Evolutionary conservation across 2,888 invertebrate species (phyloP).

Genomic region (Lucinisca nassula): DNA sequence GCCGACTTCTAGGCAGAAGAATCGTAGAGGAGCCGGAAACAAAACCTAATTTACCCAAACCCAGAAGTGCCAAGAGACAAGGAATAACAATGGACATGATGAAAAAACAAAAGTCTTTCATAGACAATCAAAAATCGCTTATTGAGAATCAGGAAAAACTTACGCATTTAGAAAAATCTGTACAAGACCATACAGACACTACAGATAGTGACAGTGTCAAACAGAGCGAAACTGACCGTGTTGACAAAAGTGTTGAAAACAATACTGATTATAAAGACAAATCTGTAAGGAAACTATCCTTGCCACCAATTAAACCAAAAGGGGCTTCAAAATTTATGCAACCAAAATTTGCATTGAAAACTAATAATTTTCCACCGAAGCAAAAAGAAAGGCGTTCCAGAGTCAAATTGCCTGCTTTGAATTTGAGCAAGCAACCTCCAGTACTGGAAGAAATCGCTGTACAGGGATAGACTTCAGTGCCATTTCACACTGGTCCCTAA

Average conservation of each 20-base stretch:
- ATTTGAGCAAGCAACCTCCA: neutral
- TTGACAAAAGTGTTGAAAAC: neutral
- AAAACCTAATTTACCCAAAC: too few species aligned
- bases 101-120: constrained; percentile 65
- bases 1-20: constrained; percentile 38
- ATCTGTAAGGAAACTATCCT: neutral
- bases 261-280: neutral
- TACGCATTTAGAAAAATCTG: neutral
- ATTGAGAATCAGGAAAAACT: constrained; percentile 1
- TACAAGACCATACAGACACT: neutral
- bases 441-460: neutral
- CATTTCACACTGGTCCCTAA: too few species aligned
- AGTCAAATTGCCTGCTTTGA: neutral
- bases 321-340: neutral
- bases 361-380: neutral
- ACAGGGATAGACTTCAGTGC: too few species aligned
- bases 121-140: too few species aligned
- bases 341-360: neutral
- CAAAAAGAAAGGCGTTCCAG: neutral
- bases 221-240: neutral
- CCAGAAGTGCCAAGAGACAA: constrained; percentile 40
- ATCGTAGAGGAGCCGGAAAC: constrained; percentile 51
- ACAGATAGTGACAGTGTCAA: neutral
- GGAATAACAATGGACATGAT: constrained; percentile 67
- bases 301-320: neutral